A percentile compares a stretch with the other conserved stretches of the same genome.
Evolutionary conservation across 1,140 invertebrate species (phyloP).

Genomic region (Tribolium castaneum): DNA sequence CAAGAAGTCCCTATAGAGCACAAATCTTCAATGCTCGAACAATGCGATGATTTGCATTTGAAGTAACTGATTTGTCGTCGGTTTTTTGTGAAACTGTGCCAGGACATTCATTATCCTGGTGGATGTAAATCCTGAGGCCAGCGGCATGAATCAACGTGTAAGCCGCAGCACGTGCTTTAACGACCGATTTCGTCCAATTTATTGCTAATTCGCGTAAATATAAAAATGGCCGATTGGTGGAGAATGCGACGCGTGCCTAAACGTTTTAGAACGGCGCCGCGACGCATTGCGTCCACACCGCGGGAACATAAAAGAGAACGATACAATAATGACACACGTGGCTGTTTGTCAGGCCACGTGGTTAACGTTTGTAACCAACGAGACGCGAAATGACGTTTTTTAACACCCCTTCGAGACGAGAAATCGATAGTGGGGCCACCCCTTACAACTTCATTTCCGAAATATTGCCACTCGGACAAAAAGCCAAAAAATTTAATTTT

Average conservation of each 20-base stretch:
- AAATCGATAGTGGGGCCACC: neutral
- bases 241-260: slow-evolving; percentile 10
- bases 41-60: too few species aligned
- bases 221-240: slow-evolving; percentile 51
- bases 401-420: slow-evolving; percentile 49
- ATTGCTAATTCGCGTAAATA: slow-evolving; percentile 60
- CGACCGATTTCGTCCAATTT: slow-evolving; percentile 60
- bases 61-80: too few species aligned
- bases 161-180: slow-evolving; percentile 58
- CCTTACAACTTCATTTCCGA: slow-evolving; percentile 7
- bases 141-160: slow-evolving; percentile 47
- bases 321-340: slow-evolving; percentile 56
- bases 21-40: too few species aligned
- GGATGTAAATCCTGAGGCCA: slow-evolving; percentile 1
- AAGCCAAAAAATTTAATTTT: too few species aligned
- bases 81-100: neutral
- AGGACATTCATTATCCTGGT: neutral
- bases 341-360: slow-evolving; percentile 56
- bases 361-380: slow-evolving; percentile 58
- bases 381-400: slow-evolving; percentile 58
- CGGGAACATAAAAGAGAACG: slow-evolving; percentile 56
- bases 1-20: too few species aligned
- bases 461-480: slow-evolving; percentile 31
- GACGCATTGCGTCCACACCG: slow-evolving; percentile 46
- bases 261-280: slow-evolving; percentile 53